These are phyloP conservation scores for Epinotia nisella DNA, from an alignment of 2,888 invertebrate genomes.

Conservation along the genomic window DNA sequence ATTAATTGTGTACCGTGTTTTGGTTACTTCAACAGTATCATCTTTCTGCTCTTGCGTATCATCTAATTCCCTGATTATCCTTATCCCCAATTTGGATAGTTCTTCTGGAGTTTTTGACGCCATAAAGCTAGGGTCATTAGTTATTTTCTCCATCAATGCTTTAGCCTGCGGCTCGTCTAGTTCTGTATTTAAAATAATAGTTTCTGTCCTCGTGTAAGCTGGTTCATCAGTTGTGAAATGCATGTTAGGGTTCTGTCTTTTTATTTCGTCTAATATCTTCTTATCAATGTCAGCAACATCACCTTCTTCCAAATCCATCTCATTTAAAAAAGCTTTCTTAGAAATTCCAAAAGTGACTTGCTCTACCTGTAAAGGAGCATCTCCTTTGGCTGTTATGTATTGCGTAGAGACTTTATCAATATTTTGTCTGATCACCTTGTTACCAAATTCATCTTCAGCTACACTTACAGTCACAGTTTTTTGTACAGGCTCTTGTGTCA, in stretches of 20 bases:
- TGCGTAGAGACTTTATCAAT: conserved; percentile 77
- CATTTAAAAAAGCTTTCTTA: conserved; percentile 70
- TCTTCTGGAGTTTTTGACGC: conserved; percentile 77
- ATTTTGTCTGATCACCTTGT: conserved; percentile 80
- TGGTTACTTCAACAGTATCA: conserved; percentile 70
- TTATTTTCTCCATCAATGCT: conserved; percentile 76
- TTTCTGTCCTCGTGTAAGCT: conserved; percentile 78
- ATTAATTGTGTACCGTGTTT: conserved; percentile 77
- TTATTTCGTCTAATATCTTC: conserved; percentile 76
- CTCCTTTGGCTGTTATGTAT: conserved; percentile 71
- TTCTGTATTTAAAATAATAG: conserved; percentile 82
- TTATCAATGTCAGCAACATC: conserved; percentile 75
- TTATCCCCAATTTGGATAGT: conserved; percentile 73
- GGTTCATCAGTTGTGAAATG: conserved; percentile 79
- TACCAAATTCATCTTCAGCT: conserved; percentile 79
- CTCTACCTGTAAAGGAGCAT: conserved; percentile 79
- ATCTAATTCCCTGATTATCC: conserved; percentile 74
- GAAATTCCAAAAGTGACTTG: conserved; percentile 78
- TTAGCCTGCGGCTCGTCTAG: conserved; percentile 78
- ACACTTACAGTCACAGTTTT: conserved; percentile 82
- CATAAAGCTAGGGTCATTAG: conserved; percentile 80
- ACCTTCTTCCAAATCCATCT: conserved; percentile 75
- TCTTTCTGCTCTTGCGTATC: conserved; percentile 67
- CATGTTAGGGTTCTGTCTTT: conserved; percentile 77
- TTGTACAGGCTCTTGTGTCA: conserved; percentile 80